Evolutionary conservation across 2,797 vertebrate species (phyloP).

Genomic region (Onychomys arenicola): DNA sequence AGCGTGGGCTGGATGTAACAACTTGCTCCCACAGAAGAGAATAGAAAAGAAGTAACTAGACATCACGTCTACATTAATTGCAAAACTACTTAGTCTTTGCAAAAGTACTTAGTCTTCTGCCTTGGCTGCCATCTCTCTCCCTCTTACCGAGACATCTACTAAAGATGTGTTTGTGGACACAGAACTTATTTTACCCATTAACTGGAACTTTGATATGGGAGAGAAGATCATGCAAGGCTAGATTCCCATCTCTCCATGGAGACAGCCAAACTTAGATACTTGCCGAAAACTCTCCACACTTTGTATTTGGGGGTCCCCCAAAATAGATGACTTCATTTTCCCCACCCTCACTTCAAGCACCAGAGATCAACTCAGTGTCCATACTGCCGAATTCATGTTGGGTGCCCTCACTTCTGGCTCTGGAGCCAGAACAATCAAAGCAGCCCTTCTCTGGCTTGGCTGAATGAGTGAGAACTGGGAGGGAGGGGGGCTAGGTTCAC

Average conservation of each 20-base stretch:
- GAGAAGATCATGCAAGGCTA: background rate
- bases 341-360: background rate
- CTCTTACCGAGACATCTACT: background rate
- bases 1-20: background rate
- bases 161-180: background rate
- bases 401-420: background rate
- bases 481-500: constrained; percentile 1
- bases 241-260: background rate
- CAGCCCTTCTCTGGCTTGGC: background rate
- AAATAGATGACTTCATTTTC: background rate
- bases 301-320: background rate
- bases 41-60: background rate
- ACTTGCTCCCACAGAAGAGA: background rate
- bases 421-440: constrained; percentile 50
- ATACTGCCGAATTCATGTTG: background rate
- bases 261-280: background rate
- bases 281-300: background rate
- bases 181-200: background rate
- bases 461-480: background rate
- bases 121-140: background rate
- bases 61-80: background rate
- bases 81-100: background rate
- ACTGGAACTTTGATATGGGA: background rate
- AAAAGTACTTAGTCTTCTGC: background rate
- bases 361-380: background rate